Conservation (phyloP, 2,797 vertebrate species). For the Otolemur crassicaudatus region DNA sequence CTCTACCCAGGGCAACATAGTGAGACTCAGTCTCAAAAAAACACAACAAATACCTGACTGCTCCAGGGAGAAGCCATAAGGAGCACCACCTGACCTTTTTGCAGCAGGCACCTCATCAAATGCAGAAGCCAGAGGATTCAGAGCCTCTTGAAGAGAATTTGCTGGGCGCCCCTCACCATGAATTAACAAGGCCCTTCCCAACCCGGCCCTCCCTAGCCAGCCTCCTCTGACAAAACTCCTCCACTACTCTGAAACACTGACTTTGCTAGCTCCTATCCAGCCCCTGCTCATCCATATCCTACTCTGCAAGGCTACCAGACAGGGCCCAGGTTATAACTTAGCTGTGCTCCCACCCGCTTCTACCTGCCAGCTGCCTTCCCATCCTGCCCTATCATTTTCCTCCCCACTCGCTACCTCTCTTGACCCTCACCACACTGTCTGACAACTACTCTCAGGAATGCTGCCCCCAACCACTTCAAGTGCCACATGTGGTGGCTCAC, state of each 20-base stretch:
- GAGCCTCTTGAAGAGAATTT: neutral
- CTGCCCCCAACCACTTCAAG: neutral
- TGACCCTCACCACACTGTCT: neutral
- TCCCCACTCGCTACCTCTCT: neutral
- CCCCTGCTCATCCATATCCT: neutral
- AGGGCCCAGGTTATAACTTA: neutral
- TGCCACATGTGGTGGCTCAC: too few species aligned
- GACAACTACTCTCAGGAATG: neutral
- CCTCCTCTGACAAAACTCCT: neutral
- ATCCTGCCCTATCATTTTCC: neutral
- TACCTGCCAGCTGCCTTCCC: neutral
- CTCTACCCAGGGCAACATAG: too few species aligned
- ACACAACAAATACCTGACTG: neutral
- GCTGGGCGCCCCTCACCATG: neutral
- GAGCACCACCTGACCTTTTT: neutral
- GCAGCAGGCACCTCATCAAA: neutral
- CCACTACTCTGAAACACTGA: neutral
- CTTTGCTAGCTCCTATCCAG: neutral
- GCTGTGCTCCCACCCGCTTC: neutral
- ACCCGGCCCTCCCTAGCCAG: neutral
- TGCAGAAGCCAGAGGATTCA: neutral
- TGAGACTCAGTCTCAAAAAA: too few species aligned
- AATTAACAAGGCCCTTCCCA: neutral
- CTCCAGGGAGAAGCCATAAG: neutral
- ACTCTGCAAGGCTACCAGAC: too few species aligned